phyloP scores from a whole-genome alignment of 2,797 vertebrate genomes.

The Brachymystax lenok region DNA sequence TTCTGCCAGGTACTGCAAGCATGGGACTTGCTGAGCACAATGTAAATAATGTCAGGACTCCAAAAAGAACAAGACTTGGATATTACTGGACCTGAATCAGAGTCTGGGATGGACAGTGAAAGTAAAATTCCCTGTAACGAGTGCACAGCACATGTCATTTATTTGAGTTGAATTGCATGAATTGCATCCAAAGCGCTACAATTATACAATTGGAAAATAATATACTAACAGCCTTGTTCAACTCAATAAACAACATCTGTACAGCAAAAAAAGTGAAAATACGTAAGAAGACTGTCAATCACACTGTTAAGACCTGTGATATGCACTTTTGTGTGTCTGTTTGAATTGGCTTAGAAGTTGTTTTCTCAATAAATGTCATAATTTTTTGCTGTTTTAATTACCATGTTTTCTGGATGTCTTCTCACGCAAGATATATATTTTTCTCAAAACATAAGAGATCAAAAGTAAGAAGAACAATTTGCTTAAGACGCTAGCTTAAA shows the following conservation, averaged over 20 bases:
- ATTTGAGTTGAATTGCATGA: neutral
- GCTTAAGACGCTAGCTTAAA: constrained; percentile 19
- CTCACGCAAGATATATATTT: constrained; percentile 34
- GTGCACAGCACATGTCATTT: neutral
- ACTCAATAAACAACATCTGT: constrained; percentile 2
- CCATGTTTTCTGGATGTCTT: constrained; percentile 24
- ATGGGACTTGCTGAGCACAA: neutral
- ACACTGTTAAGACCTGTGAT: neutral
- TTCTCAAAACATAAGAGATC: constrained; percentile 38
- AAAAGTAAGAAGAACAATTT: constrained; percentile 36
- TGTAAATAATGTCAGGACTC: neutral
- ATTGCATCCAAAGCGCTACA: neutral
- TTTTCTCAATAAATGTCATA: constrained; percentile 31
- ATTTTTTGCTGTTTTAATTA: constrained; percentile 34
- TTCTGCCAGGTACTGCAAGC: constrained; percentile 2
- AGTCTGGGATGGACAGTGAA: constrained; percentile 6
- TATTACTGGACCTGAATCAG: neutral
- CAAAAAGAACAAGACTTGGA: neutral
- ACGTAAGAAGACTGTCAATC: neutral
- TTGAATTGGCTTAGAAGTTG: constrained; percentile 21
- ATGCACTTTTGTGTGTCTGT: constrained; percentile 10
- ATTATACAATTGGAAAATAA: neutral
- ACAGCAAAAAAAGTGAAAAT: neutral
- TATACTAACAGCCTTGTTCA: neutral
- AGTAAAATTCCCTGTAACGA: neutral